Evolutionary conservation across 2,113 vertebrate genomes (phyloP).

Genomic region (Coturnix japonica): DNA sequence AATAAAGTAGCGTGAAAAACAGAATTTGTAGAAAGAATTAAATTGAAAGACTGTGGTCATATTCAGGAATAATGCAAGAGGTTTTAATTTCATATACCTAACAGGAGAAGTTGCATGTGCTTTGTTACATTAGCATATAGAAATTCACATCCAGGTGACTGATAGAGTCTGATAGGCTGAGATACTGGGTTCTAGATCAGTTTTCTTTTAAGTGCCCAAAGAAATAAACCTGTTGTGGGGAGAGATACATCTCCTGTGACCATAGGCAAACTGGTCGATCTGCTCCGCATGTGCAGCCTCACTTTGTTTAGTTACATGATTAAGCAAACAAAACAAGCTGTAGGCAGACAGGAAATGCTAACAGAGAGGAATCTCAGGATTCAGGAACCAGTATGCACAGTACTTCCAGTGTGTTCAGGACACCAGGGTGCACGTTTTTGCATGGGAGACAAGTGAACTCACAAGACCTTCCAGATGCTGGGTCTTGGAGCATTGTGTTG

Average conservation of each 20-base stretch:
- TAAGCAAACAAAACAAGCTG: constrained; percentile 1
- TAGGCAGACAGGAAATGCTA: neutral
- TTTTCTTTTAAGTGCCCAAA: neutral
- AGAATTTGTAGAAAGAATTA: neutral
- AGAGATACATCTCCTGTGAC: neutral
- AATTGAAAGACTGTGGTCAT: neutral
- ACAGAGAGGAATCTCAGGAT: neutral
- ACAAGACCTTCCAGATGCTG: constrained; percentile 43
- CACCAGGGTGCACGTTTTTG: constrained; percentile 27
- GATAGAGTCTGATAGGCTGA: neutral
- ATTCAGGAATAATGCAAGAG: neutral
- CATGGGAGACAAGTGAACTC: constrained; percentile 48
- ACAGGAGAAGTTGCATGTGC: neutral
- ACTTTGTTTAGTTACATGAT: neutral
- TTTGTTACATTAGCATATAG: neutral
- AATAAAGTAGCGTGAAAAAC: neutral
- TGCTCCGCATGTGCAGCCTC: neutral
- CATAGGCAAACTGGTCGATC: neutral
- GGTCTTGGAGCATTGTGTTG: neutral
- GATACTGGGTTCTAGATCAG: neutral
- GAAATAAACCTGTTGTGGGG: neutral
- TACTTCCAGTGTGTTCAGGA: neutral
- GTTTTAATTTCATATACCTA: neutral
- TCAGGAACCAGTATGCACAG: neutral
- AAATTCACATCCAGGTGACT: rapidly evolving